These are phyloP conservation scores for Cremastinae sp. DNA, from an alignment of 2,888 invertebrate species.

Conservation along the genomic window DNA sequence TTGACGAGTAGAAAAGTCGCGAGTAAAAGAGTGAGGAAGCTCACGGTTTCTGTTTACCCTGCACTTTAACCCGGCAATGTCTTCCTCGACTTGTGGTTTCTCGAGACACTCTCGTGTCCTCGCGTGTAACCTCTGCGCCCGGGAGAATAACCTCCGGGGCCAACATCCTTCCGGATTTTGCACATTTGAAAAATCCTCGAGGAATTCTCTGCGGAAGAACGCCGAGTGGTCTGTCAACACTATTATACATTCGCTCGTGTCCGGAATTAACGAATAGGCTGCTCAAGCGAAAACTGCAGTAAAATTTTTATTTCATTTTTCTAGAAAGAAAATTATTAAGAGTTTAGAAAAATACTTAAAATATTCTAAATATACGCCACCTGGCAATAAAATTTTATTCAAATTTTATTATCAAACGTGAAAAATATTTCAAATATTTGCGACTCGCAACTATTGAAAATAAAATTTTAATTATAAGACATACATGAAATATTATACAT, in stretches of 20 bases:
- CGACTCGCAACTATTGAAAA: no score
- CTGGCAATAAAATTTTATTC: no score
- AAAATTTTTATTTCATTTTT: background rate
- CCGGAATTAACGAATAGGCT: background rate
- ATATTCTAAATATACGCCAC: no score
- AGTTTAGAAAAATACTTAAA: no score
- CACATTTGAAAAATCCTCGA: conserved; percentile 10
- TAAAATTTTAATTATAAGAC: no score
- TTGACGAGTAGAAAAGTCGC: no score
- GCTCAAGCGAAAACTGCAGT: background rate
- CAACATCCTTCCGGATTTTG: conserved; percentile 41
- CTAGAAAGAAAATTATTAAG: no score
- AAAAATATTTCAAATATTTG: conserved; percentile 2
- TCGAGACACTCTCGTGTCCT: conserved; percentile 32
- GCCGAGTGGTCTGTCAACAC: conserved; percentile 39
- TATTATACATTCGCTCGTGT: conserved; percentile 26
- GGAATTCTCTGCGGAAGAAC: conserved; percentile 15
- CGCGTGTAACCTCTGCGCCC: background rate
- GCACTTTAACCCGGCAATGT: conserved; percentile 50
- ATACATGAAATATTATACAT: no score
- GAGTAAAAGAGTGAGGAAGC: no score
- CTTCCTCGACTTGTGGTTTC: conserved; percentile 32
- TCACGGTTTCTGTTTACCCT: conserved; percentile 56
- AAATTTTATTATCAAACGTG: background rate
- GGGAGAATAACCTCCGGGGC: background rate